Conservation (phyloP, 2,888 invertebrate genomes). For the Xylocampa areola region DNA sequence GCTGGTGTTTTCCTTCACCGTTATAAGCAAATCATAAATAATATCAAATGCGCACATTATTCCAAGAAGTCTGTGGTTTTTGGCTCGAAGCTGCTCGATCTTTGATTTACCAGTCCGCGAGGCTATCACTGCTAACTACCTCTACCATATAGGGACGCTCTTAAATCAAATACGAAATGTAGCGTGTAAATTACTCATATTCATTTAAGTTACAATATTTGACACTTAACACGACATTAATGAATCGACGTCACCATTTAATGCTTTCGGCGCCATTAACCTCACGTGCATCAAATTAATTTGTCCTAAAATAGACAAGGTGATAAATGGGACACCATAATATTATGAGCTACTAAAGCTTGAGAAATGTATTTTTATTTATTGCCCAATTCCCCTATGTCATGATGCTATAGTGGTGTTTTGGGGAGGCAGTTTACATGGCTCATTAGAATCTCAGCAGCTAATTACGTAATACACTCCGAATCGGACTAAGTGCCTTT, state of each 20-base stretch:
- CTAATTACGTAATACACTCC: too few relatives aligned
- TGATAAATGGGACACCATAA: constrained; percentile 44
- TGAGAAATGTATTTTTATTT: constrained; percentile 10
- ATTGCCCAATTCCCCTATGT: constrained; percentile 11
- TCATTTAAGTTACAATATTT: constrained; percentile 22
- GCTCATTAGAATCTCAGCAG: too few relatives aligned
- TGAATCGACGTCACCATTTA: constrained; percentile 39
- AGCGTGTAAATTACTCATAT: constrained; percentile 24
- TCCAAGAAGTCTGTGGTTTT: too few relatives aligned
- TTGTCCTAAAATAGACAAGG: constrained; percentile 45
- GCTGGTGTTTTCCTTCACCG: too few relatives aligned
- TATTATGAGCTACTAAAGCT: constrained; percentile 38
- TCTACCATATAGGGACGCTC: too few relatives aligned
- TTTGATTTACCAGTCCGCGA: too few relatives aligned
- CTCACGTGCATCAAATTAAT: constrained; percentile 52
- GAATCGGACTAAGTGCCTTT: too few relatives aligned
- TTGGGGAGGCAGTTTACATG: background rate
- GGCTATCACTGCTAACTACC: too few relatives aligned
- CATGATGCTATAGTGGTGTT: constrained; percentile 12
- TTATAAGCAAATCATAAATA: too few relatives aligned
- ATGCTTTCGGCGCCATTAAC: constrained; percentile 50
- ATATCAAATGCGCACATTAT: too few relatives aligned
- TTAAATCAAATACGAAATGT: constrained; percentile 13
- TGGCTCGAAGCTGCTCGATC: too few relatives aligned
- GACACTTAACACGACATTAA: constrained; percentile 41